A percentile compares a stretch with the other conserved stretches of the same genome.
These are phyloP conservation scores for Tapirus indicus DNA, from an alignment of 2,797 vertebrate species.

Conservation along the genomic window DNA sequence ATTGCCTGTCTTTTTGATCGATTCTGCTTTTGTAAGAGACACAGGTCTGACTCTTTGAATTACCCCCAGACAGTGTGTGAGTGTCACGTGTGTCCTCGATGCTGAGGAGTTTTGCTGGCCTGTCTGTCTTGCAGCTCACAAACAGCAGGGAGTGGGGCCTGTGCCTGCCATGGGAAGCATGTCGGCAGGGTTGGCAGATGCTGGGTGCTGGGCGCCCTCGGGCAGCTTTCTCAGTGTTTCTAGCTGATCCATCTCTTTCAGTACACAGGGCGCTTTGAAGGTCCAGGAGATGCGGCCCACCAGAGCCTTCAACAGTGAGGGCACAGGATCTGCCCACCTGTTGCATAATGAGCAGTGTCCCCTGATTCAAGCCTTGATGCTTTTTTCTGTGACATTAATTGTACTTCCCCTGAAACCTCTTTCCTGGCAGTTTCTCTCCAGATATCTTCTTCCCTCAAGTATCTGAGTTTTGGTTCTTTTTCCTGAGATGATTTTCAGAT, in stretches of 20 bases:
- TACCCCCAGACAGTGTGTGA: background rate
- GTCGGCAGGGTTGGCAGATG: background rate
- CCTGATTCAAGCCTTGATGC: background rate
- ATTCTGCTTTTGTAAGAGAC: background rate
- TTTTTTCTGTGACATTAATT: background rate
- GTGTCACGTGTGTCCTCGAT: background rate
- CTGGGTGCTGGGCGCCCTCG: fast-evolving
- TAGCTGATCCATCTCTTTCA: background rate
- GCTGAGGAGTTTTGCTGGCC: background rate
- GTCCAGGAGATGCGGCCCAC: background rate
- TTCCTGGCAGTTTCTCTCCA: background rate
- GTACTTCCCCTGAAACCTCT: background rate
- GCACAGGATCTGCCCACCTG: too few species aligned
- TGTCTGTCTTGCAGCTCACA: background rate
- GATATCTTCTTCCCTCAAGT: background rate
- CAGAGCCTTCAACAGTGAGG: background rate
- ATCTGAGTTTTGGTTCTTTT: background rate
- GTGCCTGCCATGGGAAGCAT: background rate
- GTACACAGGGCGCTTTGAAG: background rate
- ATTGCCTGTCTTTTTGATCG: background rate
- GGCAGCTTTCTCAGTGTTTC: background rate
- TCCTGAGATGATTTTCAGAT: background rate
- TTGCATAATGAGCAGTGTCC: background rate
- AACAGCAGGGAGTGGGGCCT: background rate
- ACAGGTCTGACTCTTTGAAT: background rate